Evolutionary conservation across 2,113 vertebrate species (phyloP), one percentile per base, ranked within the genome.

Genomic region (Patagioenas fasciata): DNA sequence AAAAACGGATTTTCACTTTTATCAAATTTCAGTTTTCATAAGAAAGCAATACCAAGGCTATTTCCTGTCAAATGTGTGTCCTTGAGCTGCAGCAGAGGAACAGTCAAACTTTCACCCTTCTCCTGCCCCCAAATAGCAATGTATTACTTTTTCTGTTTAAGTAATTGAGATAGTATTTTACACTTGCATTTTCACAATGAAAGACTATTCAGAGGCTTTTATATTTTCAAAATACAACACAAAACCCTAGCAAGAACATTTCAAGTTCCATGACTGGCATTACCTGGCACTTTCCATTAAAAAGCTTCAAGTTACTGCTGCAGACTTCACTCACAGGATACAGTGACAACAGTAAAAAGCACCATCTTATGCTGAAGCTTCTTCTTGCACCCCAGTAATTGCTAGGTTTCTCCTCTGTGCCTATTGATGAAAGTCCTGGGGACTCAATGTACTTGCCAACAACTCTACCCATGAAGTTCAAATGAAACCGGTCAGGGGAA

Each of bases 41-140:
- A 81, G 25, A 92, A 91, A 78, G 86, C 36, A 93, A 89, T 23
- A 96, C 31, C 19, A 40, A 87, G 83, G 70, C 56, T 78, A 84
- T 44, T 93, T 84, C 56, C 83, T 71, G 65, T 57, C 47, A 93
- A 85, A 92, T 17, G 25, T 2, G 2, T 53, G 57, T 31, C 62
- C 57, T 61, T 64, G 48, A 88, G 56, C 48, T 42, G 17, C 36
- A 93, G 31, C 23, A 85, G 29, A 75, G 6, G 17, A 85, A 67
- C 14, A 54, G 42, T 9, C 62, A 44, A 80, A 93, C 47, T 75
- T 89, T 14, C 34, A 64, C 34, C 34, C 29, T 73, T 86, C 13
- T 18, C 3, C 28, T 91, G 23, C 16, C n/a, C 40, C 3, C 18
- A 89, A 70, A 61, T 0, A 66, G 29, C 15, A 72, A 50, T 9